Evolutionary conservation across 2,797 vertebrate genomes (phyloP).

Genomic region (Salmo trutta): DNA sequence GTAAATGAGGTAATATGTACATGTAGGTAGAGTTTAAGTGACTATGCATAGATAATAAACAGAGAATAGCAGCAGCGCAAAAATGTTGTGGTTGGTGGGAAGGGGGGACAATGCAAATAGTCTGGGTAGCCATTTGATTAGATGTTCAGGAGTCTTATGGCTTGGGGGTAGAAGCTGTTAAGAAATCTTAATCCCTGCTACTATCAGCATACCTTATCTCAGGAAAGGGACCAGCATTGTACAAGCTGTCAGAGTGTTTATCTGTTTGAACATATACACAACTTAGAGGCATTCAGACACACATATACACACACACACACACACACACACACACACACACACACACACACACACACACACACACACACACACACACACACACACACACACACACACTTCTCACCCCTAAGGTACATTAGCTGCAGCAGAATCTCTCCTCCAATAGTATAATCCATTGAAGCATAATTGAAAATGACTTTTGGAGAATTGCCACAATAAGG

Average conservation of each 20-base stretch:
- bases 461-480: conserved; percentile 73
- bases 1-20: no score
- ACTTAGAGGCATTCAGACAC: conserved; percentile 32
- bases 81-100: no score
- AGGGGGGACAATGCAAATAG: no score
- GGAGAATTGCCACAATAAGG: conserved; percentile 69
- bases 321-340: not conserved
- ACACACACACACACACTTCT: conserved; percentile 9
- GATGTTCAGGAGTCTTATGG: no score
- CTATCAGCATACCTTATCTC: conserved; percentile 65
- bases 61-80: no score
- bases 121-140: no score
- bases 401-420: conserved; percentile 50
- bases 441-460: conserved; percentile 68
- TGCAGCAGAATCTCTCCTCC: conserved; percentile 49
- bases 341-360: not conserved
- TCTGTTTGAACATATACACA: conserved; percentile 49
- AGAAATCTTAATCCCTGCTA: conserved; percentile 35
- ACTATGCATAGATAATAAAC: no score
- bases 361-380: conserved; percentile 1
- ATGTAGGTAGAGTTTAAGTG: no score
- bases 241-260: conserved; percentile 64
- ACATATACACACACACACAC: conserved; percentile 4
- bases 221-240: conserved; percentile 53
- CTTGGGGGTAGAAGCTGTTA: no score